phyloP scores from a whole-genome alignment of 2,888 invertebrate species.

The Eulithis testata region DNA sequence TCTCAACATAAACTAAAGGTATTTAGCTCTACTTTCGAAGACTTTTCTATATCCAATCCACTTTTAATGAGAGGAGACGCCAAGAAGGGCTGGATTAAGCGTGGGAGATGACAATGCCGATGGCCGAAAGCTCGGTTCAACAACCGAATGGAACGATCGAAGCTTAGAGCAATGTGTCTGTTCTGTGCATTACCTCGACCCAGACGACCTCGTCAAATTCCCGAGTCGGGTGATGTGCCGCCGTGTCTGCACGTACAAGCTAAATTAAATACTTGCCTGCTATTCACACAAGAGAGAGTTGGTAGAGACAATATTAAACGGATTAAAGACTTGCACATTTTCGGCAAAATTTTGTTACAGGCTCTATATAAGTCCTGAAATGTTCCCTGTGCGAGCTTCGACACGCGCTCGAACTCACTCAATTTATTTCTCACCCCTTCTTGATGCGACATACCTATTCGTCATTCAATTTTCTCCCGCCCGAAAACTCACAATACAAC shows the following conservation, averaged over 20 bases:
- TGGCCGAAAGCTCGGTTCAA: conserved; percentile 64
- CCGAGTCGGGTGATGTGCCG: conserved; percentile 33
- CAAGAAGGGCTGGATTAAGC: conserved; percentile 59
- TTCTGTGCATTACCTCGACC: conserved; percentile 35
- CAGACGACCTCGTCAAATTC: conserved; percentile 37
- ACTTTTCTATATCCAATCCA: conserved; percentile 13
- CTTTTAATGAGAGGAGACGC: conserved; percentile 41
- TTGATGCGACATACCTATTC: too few species aligned
- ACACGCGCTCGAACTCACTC: too few species aligned
- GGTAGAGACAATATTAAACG: not conserved
- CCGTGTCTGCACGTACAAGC: conserved; percentile 31
- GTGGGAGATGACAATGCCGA: conserved; percentile 60
- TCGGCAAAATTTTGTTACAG: too few species aligned
- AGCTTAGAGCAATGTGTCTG: conserved; percentile 44
- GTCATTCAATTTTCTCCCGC: too few species aligned
- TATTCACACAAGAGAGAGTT: not conserved
- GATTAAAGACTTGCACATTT: not conserved
- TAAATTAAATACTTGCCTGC: conserved; percentile 22
- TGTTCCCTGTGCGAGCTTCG: too few species aligned
- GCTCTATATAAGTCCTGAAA: too few species aligned
- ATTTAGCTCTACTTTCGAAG: conserved; percentile 4
- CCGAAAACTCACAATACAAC: too few species aligned
- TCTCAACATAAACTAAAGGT: too few species aligned
- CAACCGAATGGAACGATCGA: conserved; percentile 59
- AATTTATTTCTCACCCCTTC: too few species aligned